These are phyloP conservation scores for Gracilinanus agilis DNA, from an alignment of 2,113 vertebrate genomes.

Conservation along the genomic window DNA sequence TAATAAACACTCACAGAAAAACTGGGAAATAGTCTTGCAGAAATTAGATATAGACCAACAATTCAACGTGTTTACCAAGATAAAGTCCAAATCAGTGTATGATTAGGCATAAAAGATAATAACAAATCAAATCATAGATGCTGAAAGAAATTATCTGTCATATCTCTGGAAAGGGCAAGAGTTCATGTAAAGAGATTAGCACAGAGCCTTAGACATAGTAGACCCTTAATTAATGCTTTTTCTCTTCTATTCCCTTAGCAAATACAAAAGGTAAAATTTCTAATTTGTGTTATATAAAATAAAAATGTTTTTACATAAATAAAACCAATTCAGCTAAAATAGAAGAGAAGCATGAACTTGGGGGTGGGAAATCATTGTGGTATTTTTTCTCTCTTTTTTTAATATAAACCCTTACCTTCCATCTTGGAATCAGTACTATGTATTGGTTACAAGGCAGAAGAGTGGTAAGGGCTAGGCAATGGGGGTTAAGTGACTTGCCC, in stretches of 20 bases:
- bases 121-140: neutral
- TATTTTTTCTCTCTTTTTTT: too few relatives aligned
- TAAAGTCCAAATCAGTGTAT: neutral
- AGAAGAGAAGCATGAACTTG: too few relatives aligned
- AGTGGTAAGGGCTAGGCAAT: too few relatives aligned
- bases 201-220: neutral
- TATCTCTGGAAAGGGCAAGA: neutral
- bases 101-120: neutral
- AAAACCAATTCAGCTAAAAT: too few relatives aligned
- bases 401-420: too few relatives aligned
- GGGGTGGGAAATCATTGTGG: too few relatives aligned
- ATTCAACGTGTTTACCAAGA: neutral
- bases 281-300: neutral
- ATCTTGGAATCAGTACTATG: too few relatives aligned
- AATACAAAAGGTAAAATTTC: neutral
- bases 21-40: too few relatives aligned
- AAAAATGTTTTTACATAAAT: neutral
- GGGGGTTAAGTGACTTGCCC: too few relatives aligned
- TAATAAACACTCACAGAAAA: neutral
- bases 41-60: neutral
- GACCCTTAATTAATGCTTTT: neutral
- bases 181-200: neutral
- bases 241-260: neutral
- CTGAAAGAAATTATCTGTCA: neutral
- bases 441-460: too few relatives aligned